Evolutionary conservation across 92 coral and sea anemone species (phyloP).

Genomic region (Nematostella vectensis): DNA sequence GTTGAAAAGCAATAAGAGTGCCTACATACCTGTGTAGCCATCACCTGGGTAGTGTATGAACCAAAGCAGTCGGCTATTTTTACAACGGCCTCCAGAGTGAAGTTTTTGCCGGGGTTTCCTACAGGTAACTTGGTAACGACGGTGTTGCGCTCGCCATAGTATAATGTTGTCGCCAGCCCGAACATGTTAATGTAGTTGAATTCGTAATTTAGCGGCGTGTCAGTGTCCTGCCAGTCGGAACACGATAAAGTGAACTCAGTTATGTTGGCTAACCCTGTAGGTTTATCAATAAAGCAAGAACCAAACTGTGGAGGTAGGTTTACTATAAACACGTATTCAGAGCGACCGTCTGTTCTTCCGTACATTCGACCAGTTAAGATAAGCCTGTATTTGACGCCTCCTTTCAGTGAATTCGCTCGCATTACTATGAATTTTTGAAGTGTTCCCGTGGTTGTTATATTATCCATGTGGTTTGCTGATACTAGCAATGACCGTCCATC

Average conservation of each 20-base stretch:
- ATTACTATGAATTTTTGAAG: slow-evolving; percentile 4
- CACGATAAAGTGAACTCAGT: slow-evolving; percentile 26
- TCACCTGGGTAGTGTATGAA: slow-evolving; percentile 5
- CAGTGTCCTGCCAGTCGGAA: slow-evolving; percentile 27
- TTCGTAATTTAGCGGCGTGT: slow-evolving; percentile 31
- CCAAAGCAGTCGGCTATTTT: slow-evolving; percentile 13
- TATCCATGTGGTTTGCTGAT: not conserved
- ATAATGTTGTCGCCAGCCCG: slow-evolving; percentile 15
- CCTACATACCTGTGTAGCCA: slow-evolving; percentile 10
- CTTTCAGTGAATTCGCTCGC: slow-evolving; percentile 17
- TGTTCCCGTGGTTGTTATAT: slow-evolving; percentile 7
- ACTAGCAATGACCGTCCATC: not conserved
- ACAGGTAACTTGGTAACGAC: slow-evolving; percentile 28
- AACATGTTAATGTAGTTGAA: slow-evolving; percentile 14
- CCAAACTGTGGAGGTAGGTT: slow-evolving; percentile 40
- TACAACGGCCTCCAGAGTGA: slow-evolving; percentile 5
- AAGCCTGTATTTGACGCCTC: slow-evolving; percentile 29
- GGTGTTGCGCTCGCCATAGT: slow-evolving; percentile 5
- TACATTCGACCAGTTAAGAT: slow-evolving; percentile 15
- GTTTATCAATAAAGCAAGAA: slow-evolving; percentile 12
- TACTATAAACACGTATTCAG: slow-evolving; percentile 10
- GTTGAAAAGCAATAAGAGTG: too few species aligned
- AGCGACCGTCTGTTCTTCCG: slow-evolving; percentile 27
- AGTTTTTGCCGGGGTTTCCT: slow-evolving; percentile 19
- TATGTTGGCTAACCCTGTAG: slow-evolving; percentile 15